Evolutionary conservation across 2,797 vertebrate genomes (phyloP).

Genomic region (Acipenser ruthenus): DNA sequence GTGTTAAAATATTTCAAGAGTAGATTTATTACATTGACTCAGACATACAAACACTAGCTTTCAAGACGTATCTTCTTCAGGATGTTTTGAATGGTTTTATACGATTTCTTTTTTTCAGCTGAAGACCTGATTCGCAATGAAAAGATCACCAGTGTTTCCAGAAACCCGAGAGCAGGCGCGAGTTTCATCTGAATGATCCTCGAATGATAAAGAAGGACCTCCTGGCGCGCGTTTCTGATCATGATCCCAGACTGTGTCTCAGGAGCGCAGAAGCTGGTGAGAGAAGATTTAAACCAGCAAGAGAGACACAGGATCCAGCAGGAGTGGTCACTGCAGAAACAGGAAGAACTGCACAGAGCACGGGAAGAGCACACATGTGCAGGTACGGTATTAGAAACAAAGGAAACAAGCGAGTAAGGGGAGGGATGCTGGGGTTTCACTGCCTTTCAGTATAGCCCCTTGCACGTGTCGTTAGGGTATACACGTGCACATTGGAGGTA

Average conservation of each 20-base stretch:
- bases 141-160: constrained; percentile 48
- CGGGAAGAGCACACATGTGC: constrained; percentile 44
- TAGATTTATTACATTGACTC: too few relatives aligned
- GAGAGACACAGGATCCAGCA: constrained; percentile 65
- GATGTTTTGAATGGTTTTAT: too few relatives aligned
- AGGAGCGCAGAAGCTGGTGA: constrained; percentile 67
- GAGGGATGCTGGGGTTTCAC: neutral
- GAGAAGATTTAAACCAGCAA: constrained; percentile 62
- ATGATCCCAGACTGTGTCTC: constrained; percentile 48
- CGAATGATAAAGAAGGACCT: constrained; percentile 49
- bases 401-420: neutral
- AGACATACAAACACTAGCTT: too few relatives aligned
- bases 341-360: constrained; percentile 46
- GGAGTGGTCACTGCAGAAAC: constrained; percentile 76
- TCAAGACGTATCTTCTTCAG: too few relatives aligned
- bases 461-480: neutral
- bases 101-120: constrained; percentile 28
- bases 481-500: too few relatives aligned
- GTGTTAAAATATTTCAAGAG: too few relatives aligned
- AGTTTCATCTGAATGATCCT: constrained; percentile 69
- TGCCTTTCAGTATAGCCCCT: neutral
- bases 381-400: constrained; percentile 44
- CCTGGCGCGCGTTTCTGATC: constrained; percentile 38
- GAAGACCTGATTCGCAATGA: constrained; percentile 30
- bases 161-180: constrained; percentile 50